Evolutionary conservation across 1,140 invertebrate genomes (phyloP), one percentile per base, ranked within the genome.

Genomic region (Radopholus similis): DNA sequence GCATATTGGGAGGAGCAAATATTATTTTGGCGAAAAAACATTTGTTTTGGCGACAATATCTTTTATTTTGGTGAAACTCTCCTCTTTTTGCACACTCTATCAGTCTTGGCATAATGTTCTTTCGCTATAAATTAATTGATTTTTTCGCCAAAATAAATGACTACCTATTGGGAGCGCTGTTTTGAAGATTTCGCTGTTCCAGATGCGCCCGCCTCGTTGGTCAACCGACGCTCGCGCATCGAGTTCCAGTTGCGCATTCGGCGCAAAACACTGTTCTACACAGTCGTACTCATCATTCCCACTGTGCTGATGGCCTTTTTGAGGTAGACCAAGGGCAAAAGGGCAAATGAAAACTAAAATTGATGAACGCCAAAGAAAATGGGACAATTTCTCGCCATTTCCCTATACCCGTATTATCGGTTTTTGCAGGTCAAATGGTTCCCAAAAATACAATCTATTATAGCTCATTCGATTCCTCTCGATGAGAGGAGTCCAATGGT

Each of bases 211-310:
- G 93, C 92, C 11, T 92, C 92, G 79, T 44, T 81, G 18, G 81
- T 82, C 15, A 83, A 81, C 44, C 69, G 77, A 23, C 59, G 81
- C 57, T 73, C 72, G 30, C 32, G 79, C 23, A 77, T 81, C 42
- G 79, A 83, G 66, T 81, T 81, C 47, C 79, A 83, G 65, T 70
- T 81, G n/a, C 64, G 79, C 65, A 81, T 83, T 71, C 86, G 95
- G 60, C 87, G 95, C 53, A 99, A 98, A 84, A 97, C 95, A 1
- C 86, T 99, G 11, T 99, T 98, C 86, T 99, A 99, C 85, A 98
- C 95, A 1, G 94, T 98, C 68, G 98, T 98, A 83, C 89, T 99
- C 81, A 96, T 99, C 77, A 88, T 98, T 68, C 95, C 95, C 26
- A 97, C 95, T 1, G 93, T 98, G 44, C 86, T 98, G 64, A 97